phyloP scores from a whole-genome alignment of 1,140 invertebrate genomes.

The Dolichoris vasculosae region DNA sequence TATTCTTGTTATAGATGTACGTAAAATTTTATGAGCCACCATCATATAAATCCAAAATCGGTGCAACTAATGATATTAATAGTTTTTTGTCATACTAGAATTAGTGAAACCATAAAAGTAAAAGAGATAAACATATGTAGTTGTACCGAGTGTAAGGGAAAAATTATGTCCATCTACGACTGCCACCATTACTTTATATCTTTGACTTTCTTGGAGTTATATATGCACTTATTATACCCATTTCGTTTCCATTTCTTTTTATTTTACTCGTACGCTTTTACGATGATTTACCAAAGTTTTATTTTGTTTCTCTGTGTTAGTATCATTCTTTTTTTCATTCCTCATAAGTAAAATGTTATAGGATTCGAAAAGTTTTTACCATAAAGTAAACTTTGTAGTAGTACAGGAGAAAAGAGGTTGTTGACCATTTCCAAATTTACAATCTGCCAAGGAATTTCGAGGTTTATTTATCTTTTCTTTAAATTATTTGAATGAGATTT shows the following conservation, averaged over 20 bases:
- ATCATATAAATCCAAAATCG: slow-evolving; percentile 16
- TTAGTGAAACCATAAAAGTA: slow-evolving; percentile 35
- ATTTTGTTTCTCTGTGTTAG: not conserved
- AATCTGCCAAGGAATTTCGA: slow-evolving; percentile 30
- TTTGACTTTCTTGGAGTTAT: not conserved
- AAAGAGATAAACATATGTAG: not conserved
- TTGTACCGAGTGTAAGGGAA: not conserved
- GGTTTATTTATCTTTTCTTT: slow-evolving; percentile 29
- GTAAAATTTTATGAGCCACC: slow-evolving; percentile 45
- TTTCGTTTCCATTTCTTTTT: not conserved
- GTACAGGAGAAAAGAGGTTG: slow-evolving; percentile 9
- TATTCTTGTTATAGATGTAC: slow-evolving; percentile 22
- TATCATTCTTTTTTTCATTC: not conserved
- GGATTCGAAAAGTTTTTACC: slow-evolving; percentile 46
- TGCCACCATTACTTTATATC: slow-evolving; percentile 25
- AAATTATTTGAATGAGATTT: slow-evolving; percentile 18
- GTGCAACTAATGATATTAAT: not conserved
- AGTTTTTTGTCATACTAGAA: not conserved
- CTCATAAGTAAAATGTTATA: slow-evolving; percentile 24
- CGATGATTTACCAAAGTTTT: not conserved
- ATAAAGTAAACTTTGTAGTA: slow-evolving; percentile 36
- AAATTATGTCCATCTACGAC: slow-evolving; percentile 20
- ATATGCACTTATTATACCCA: not conserved
- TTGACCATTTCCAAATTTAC: slow-evolving; percentile 26
- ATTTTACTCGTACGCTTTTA: not conserved